phyloP scores from a whole-genome alignment of 92 coral and sea anemone genomes.

The Anthopleura xanthogrammica region DNA sequence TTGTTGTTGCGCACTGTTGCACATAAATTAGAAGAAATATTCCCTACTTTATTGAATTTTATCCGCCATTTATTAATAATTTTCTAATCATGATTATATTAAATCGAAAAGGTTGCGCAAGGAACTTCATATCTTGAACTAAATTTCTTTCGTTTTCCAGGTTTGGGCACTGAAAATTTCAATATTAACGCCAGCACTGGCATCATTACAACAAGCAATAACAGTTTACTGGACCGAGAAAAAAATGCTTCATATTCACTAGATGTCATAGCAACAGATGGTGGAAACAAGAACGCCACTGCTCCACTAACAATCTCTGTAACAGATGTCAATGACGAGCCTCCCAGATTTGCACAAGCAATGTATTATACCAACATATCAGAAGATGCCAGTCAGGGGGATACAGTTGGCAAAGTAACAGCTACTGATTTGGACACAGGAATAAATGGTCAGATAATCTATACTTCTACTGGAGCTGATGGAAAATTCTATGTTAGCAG shows the following conservation, averaged over 20 bases:
- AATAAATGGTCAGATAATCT: slow-evolving; percentile 63
- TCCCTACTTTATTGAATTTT: not conserved
- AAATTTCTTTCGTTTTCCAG: slow-evolving; percentile 11
- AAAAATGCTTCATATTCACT: slow-evolving; percentile 58
- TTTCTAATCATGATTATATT: not conserved
- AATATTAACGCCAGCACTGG: slow-evolving; percentile 64
- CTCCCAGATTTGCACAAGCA: slow-evolving; percentile 61
- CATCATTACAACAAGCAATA: slow-evolving; percentile 51
- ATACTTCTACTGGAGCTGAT: slow-evolving; percentile 85
- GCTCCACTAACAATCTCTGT: slow-evolving; percentile 46
- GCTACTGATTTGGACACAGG: slow-evolving; percentile 72
- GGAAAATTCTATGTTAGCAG: slow-evolving; percentile 80
- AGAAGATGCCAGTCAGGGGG: slow-evolving; percentile 63
- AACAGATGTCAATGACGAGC: slow-evolving; percentile 73
- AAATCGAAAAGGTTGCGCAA: not conserved
- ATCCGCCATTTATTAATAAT: no score
- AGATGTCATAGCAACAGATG: slow-evolving; percentile 59
- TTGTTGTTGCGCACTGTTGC: no score
- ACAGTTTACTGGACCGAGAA: slow-evolving; percentile 77
- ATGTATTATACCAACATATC: slow-evolving; percentile 70
- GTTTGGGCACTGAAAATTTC: slow-evolving; percentile 66
- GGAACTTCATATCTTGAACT: not conserved
- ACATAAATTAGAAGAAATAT: not conserved
- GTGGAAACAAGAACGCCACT: slow-evolving; percentile 53
- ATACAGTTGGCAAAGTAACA: slow-evolving; percentile 65